Evolutionary conservation across 2,113 vertebrate species (phyloP), one percentile per base, ranked within the genome.

Genomic region (Plecturocebus donacophilus): DNA sequence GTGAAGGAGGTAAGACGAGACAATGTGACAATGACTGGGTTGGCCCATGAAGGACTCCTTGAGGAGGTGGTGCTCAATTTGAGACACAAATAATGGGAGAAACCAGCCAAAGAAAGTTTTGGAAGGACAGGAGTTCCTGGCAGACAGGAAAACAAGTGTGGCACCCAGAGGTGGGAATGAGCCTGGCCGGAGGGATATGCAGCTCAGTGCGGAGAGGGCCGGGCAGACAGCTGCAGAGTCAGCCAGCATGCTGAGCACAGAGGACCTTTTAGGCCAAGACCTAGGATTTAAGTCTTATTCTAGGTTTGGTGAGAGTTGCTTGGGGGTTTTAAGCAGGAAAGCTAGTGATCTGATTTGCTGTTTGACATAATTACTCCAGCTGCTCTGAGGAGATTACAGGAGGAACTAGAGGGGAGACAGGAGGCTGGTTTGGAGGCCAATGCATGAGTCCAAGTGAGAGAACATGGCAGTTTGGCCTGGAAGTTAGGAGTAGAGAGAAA

Each of bases 1-100:
- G 42, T 5, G 20, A 88, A 45, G 47, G 30, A 12, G 3, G 0
- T 20, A 2, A 11, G 3, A 10, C 27, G 3, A 17, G 38, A 5
- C 52, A 40, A 27, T 7, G 35, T 14, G 49, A 38, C 11, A 23
- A 23, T 66, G 58, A 11, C 45, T 47, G n/a, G 71, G 23, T 20
- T 84, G 47, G 56, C 12, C 25, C 47, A 47, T 14, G 4, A 45
- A 35, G 20, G 27, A 3, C 27, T 86, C 38, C 54, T n/a, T 54
- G 25, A 58, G 9, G 75, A 92, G 47, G 27, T 40, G 3, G 20
- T 75, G 27, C 86, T 93, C 83, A 42, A 80, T 25, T 6, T 45
- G 35, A 91, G 61, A 38, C 17, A 47, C 35, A 70, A 42, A 45
- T n/a, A 47, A 42, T 86, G 76, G 68, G 66, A 38, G 58, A 89